A percentile compares a stretch with the other conserved stretches of the same genome.
phyloP scores from a whole-genome alignment of 2,113 vertebrate species.

The Varanus salvator region DNA sequence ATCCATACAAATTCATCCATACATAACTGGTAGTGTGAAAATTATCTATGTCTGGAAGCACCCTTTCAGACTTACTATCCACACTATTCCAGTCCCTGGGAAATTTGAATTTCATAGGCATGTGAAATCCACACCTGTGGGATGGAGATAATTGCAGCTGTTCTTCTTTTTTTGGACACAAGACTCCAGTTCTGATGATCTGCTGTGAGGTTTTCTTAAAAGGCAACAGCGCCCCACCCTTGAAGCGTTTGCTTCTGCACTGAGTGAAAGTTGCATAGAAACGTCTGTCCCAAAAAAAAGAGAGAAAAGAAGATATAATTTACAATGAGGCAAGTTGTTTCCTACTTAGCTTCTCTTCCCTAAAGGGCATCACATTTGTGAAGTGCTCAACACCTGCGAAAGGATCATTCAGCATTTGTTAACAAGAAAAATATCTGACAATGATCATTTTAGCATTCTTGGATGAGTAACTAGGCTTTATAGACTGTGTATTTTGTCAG shows the following conservation, averaged over 20 bases:
- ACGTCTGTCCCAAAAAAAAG: background rate
- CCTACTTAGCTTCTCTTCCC: slow-evolving; percentile 35
- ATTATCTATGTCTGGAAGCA: background rate
- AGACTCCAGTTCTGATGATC: slow-evolving; percentile 6
- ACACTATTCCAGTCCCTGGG: background rate
- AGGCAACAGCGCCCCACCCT: background rate
- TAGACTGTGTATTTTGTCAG: slow-evolving; percentile 13
- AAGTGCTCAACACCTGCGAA: slow-evolving; percentile 33
- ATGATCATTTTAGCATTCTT: slow-evolving; percentile 28
- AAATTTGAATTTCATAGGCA: background rate
- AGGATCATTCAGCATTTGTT: slow-evolving; percentile 36
- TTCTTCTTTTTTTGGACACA: background rate
- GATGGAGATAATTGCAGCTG: background rate
- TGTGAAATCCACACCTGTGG: background rate
- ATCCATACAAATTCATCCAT: background rate
- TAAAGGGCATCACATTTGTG: slow-evolving; percentile 24
- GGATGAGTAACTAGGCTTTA: slow-evolving; percentile 35
- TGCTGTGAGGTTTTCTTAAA: background rate
- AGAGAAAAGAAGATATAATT: background rate
- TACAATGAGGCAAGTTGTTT: slow-evolving; percentile 18
- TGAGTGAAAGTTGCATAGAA: background rate
- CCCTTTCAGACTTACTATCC: background rate
- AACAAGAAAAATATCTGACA: slow-evolving; percentile 42
- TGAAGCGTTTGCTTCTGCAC: background rate
- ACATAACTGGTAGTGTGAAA: no score